Evolutionary conservation across 1,140 invertebrate genomes (phyloP), one percentile per base, ranked within the genome.

Genomic region (Lineus longissimus): DNA sequence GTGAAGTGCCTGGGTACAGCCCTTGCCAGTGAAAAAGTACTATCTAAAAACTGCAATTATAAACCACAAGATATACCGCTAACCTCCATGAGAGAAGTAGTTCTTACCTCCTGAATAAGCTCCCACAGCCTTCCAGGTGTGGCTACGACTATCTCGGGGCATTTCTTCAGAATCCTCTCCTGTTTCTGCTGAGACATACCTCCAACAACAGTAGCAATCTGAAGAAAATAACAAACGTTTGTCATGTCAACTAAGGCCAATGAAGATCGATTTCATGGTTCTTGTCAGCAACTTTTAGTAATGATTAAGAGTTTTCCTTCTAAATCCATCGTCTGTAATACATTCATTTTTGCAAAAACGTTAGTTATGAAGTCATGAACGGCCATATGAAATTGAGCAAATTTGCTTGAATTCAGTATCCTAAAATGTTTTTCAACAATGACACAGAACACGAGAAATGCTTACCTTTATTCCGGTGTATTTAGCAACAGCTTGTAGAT

Each of bases 111-210:
- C 65, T 88, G 83, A 29, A 95, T 86, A 0, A 98, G 82, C 82
- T 98, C 93, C 95, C 95, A 98, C 22, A 98, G 84, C 55, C 96
- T 83, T 1, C 96, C 97, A 0, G 96, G 95, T 17, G 96, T 98
- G 0, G 93, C 95, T 54, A 99, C 92, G 19, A 98, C 88, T 68
- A 99, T 90, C 76, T 98, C 92, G 0, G 97, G 96, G 45, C 87
- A 85, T 2, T 66, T 67, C 69, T 87, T 88, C 2, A 98, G 82
- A 31, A 98, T 81, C 69, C 96, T 83, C 77, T 92, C 88, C 81
- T 99, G 96, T 76, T 98, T 98, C 47, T 95, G 75, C 7, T 86
- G 81, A 1, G 93, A 88, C 85, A 98, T 87, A 22, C 95, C 95
- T 15, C 95, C 95, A 58, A 97, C 88, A 62, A 97, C 84, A 15